Base-by-base conservation (phyloP, 2,888 invertebrate species). In the Sisyra terminalis region DNA sequence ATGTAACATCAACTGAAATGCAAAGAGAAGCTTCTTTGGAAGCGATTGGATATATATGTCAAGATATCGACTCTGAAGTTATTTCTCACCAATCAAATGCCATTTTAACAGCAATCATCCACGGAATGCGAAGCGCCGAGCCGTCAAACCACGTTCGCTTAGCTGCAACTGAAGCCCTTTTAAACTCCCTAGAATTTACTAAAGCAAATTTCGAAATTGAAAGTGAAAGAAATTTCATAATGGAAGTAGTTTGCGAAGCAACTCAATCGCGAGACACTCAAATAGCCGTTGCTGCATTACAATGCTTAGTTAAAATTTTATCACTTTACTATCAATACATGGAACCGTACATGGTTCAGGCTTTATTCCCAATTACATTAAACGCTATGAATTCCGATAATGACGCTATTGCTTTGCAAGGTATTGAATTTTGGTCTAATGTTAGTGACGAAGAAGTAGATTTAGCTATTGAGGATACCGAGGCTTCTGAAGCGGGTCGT, bases 381-480 rank as follows among this genome's bases (percentile, higher is more conserved):
- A 92, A 94, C 64, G 96, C 98, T 8, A 99, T 99, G 93, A 93
- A 92, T 60, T 89, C 89, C 13, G 90, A 92, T 48, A 77, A 86
- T 49, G 94, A 97, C 65, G 94, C 96, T 52, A 85, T 99, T 42
- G 84, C 93, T 13, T 72, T 97, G 44, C 97, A 97, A 69, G 98
- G 98, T 50, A 97, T 99, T 59, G 98, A 99, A 64, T 99, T 99
- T 67, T 99, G 99, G 98, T 97, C 96, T 3, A 97, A 94, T 55
- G 96, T 98, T 1, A 94, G 97, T 57, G 98, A 99, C 65, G 98
- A 97, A 66, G 98, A 99, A 66, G 90, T 96, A 29, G 96, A 96
- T 64, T 68, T 97, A 49, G 77, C 86, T 2, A 85, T 94, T 59
- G 94, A 96, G 63, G 88, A 87, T 55, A 83, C 84, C 36, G 97